phyloP scores from a whole-genome alignment of 2,888 invertebrate species.

The Euspilapteryx auroguttella region DNA sequence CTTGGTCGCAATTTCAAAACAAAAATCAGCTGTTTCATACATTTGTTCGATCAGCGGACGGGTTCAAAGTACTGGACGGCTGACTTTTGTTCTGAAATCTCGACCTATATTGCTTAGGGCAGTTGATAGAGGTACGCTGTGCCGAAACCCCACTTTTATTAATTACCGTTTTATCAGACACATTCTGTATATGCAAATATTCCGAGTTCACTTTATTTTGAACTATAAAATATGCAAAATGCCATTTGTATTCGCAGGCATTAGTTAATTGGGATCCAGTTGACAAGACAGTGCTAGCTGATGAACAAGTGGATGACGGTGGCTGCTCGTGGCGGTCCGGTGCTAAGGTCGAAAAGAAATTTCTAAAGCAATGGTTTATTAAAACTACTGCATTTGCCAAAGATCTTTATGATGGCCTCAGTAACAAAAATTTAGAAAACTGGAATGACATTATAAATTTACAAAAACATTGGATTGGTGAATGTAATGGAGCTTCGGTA shows the following conservation, averaged over 20 bases:
- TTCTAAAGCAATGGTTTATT: conserved; percentile 93
- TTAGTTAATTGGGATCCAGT: conserved; percentile 98
- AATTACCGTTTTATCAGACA: no score
- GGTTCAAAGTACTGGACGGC: no score
- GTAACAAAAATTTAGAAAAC: conserved; percentile 68
- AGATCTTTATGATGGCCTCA: conserved; percentile 69
- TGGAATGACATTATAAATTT: conserved; percentile 85
- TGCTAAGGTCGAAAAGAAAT: conserved; percentile 86
- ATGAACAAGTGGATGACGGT: conserved; percentile 94
- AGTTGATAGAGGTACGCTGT: no score
- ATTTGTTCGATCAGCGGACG: no score
- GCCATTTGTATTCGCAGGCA: conserved; percentile 68
- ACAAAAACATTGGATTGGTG: conserved; percentile 89
- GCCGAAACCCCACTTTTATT: no score
- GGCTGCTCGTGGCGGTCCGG: conserved; percentile 97
- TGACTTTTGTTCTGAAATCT: no score
- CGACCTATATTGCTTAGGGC: no score
- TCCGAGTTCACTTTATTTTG: no score
- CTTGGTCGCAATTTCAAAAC: no score
- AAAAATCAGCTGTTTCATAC: no score
- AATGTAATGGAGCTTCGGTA: conserved; percentile 76
- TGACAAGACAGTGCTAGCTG: conserved; percentile 94
- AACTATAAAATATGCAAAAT: no score
- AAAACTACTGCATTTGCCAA: conserved; percentile 84
- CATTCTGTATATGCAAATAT: no score